phyloP scores from a whole-genome alignment of 2,113 vertebrate species.

The Sinocyclocheilus maitianheensis region DNA sequence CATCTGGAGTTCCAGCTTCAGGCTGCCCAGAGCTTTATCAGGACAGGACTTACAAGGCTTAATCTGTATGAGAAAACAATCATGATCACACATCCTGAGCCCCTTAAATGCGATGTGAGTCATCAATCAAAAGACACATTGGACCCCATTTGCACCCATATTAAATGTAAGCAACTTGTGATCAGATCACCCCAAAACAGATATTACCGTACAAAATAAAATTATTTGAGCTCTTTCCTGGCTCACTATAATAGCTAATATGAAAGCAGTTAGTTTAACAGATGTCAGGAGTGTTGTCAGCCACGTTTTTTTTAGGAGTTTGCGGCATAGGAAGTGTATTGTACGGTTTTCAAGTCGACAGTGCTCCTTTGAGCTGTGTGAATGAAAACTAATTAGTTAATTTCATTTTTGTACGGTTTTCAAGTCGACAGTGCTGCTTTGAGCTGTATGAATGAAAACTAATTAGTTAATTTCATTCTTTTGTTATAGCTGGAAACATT shows the following conservation, averaged over 20 bases:
- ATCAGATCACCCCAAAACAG: constrained; percentile 3
- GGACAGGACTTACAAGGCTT: background rate
- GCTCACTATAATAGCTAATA: background rate
- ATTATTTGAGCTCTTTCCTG: background rate
- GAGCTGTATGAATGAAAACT: constrained; percentile 35
- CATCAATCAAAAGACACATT: background rate
- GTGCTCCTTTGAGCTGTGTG: background rate
- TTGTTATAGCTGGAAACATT: constrained; percentile 28
- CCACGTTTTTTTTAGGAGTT: background rate
- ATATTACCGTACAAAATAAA: background rate
- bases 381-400: constrained; percentile 39
- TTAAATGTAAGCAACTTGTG: background rate
- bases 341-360: background rate
- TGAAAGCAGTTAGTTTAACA: background rate
- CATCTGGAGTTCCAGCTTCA: constrained; percentile 1
- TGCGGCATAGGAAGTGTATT: background rate
- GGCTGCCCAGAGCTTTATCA: background rate
- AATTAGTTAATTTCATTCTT: constrained; percentile 39
- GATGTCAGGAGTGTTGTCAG: background rate
- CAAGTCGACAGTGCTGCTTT: background rate
- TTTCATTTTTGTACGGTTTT: constrained; percentile 14
- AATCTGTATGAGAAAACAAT: background rate
- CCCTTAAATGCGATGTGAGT: background rate
- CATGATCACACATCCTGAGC: background rate
- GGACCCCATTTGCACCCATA: background rate